These are phyloP conservation scores for Emydura subglobosa DNA, from an alignment of 2,113 vertebrate species.

Conservation along the genomic window DNA sequence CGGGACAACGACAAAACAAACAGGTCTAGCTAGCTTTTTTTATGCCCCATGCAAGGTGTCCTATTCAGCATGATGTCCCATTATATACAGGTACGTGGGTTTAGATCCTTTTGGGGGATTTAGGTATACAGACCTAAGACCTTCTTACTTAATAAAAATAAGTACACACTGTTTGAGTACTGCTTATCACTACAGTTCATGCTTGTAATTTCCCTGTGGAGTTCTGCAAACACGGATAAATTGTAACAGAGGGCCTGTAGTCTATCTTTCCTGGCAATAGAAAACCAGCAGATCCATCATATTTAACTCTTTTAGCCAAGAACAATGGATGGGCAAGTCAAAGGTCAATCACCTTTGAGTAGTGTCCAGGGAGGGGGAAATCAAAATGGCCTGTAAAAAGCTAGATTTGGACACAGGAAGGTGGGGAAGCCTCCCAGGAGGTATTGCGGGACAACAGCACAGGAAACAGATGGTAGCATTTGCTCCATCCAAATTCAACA, in stretches of 20 bases:
- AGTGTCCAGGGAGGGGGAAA: rapidly evolving
- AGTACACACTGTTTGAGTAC: too few species aligned
- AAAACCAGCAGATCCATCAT: neutral
- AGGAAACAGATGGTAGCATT: neutral
- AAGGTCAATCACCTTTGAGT: rapidly evolving
- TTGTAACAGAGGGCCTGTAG: too few species aligned
- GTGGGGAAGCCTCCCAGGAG: too few species aligned
- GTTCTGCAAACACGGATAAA: neutral
- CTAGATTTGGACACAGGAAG: neutral
- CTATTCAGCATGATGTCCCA: neutral
- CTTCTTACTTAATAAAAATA: neutral
- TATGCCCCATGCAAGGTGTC: neutral
- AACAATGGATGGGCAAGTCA: neutral
- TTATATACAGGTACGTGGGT: neutral
- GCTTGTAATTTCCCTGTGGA: rapidly evolving
- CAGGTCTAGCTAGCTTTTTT: neutral
- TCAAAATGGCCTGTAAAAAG: neutral
- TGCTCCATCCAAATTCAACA: too few species aligned
- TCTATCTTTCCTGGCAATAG: neutral
- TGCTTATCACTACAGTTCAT: neutral
- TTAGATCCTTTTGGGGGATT: neutral
- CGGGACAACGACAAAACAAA: neutral
- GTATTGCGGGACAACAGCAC: neutral
- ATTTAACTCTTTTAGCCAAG: neutral
- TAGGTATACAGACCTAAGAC: neutral